Conservation (phyloP, 2,888 invertebrate species). For the Anticlea derivata region DNA sequence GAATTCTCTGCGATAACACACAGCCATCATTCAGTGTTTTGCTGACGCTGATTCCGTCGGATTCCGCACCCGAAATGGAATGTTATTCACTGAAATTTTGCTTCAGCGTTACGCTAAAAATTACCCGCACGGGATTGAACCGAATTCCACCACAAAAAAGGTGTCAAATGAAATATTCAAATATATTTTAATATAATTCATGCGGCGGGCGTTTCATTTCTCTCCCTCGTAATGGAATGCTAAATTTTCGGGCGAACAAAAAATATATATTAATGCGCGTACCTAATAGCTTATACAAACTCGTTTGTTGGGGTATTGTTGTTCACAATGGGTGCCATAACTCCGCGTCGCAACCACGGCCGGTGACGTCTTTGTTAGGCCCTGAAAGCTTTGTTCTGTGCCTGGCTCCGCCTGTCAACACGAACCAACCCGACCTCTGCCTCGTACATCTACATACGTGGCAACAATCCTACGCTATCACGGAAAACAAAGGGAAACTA, state of each 20-base stretch:
- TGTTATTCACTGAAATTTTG: constrained; percentile 80
- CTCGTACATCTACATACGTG: constrained; percentile 47
- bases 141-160: constrained; percentile 81
- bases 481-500: constrained; percentile 38
- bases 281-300: constrained; percentile 85
- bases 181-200: constrained; percentile 85
- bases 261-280: constrained; percentile 85
- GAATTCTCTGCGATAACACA: constrained; percentile 67
- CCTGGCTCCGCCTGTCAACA: constrained; percentile 74
- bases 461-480: constrained; percentile 45
- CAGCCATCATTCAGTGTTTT: constrained; percentile 76
- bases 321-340: constrained; percentile 84
- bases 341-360: constrained; percentile 82
- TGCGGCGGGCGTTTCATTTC: constrained; percentile 84
- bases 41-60: constrained; percentile 80
- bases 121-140: constrained; percentile 80
- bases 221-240: constrained; percentile 84
- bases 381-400: constrained; percentile 72
- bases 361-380: constrained; percentile 84
- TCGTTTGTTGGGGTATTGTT: constrained; percentile 84
- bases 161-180: constrained; percentile 85
- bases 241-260: constrained; percentile 84
- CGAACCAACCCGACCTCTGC: constrained; percentile 61
- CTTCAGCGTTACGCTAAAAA: constrained; percentile 79
- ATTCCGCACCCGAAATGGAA: constrained; percentile 80